Evolutionary conservation across 2,888 invertebrate genomes (phyloP).

Genomic region (Labia minor): DNA sequence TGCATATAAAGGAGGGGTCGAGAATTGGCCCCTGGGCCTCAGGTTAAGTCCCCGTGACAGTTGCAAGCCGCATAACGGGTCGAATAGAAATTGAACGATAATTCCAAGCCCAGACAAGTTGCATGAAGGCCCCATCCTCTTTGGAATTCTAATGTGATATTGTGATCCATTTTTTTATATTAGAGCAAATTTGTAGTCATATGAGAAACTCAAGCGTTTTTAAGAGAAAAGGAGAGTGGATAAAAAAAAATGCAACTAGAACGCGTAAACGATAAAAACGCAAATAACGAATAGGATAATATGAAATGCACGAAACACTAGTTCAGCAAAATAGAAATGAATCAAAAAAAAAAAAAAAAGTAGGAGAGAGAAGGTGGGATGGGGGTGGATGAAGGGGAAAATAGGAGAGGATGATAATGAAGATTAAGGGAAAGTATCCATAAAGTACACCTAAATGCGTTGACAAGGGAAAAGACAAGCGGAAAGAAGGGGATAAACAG

Average conservation of each 20-base stretch:
- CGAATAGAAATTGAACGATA: conserved; percentile 13
- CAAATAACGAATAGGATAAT: neutral
- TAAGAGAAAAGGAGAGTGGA: neutral
- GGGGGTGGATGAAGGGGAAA: too few species aligned
- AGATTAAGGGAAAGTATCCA: too few species aligned
- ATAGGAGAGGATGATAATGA: too few species aligned
- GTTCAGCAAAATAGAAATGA: neutral
- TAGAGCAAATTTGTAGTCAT: conserved; percentile 1
- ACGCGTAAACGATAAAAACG: conserved; percentile 3
- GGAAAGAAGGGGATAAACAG: too few species aligned
- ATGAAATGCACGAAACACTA: neutral
- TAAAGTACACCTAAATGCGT: too few species aligned
- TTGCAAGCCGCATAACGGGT: conserved; percentile 13
- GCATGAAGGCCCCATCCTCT: neutral
- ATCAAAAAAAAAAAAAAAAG: neutral
- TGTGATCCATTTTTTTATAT: conserved; percentile 13
- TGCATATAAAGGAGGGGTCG: neutral
- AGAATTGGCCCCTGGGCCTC: neutral
- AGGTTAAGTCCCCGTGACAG: conserved; percentile 1
- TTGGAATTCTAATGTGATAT: neutral
- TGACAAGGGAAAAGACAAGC: too few species aligned
- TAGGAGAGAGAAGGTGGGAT: too few species aligned
- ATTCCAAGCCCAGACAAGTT: neutral
- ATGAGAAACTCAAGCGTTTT: neutral
- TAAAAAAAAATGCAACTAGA: neutral